These are phyloP conservation scores for Halichondria panicea DNA, from an alignment of 37 sponge, comb jelly and placozoan genomes.

Conservation along the genomic window DNA sequence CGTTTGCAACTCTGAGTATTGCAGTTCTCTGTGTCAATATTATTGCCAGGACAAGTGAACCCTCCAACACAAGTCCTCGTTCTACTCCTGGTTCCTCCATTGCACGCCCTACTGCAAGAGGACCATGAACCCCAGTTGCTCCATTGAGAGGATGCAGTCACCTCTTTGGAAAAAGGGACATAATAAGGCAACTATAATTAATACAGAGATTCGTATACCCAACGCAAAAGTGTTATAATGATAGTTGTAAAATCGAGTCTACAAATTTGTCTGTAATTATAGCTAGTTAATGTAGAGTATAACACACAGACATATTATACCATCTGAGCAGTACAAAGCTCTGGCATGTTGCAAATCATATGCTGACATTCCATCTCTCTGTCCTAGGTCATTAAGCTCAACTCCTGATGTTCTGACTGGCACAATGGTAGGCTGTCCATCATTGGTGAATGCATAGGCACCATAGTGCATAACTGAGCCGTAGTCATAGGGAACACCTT, in stretches of 20 bases:
- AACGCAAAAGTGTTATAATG: no score
- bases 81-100: slow-evolving; percentile 22
- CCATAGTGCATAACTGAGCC: slow-evolving; percentile 84
- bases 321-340: slow-evolving; percentile 61
- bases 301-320: neutral
- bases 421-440: slow-evolving; percentile 59
- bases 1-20: slow-evolving; percentile 50
- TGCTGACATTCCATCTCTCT: slow-evolving; percentile 45
- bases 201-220: no score
- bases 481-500: slow-evolving; percentile 69
- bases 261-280: no score
- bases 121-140: slow-evolving; percentile 15
- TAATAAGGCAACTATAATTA: no score
- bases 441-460: slow-evolving; percentile 64
- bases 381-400: slow-evolving; percentile 32
- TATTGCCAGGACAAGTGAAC: slow-evolving; percentile 18
- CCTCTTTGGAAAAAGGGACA: neutral
- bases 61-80: slow-evolving; percentile 26
- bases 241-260: no score
- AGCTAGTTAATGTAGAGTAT: neutral
- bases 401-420: slow-evolving; percentile 19
- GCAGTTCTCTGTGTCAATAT: slow-evolving; percentile 29
- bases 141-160: no score
- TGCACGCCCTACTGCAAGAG: slow-evolving; percentile 62
- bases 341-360: slow-evolving; percentile 64